Evolutionary conservation across 2,113 vertebrate genomes (phyloP).

Genomic region (Hypomesus transpacificus): DNA sequence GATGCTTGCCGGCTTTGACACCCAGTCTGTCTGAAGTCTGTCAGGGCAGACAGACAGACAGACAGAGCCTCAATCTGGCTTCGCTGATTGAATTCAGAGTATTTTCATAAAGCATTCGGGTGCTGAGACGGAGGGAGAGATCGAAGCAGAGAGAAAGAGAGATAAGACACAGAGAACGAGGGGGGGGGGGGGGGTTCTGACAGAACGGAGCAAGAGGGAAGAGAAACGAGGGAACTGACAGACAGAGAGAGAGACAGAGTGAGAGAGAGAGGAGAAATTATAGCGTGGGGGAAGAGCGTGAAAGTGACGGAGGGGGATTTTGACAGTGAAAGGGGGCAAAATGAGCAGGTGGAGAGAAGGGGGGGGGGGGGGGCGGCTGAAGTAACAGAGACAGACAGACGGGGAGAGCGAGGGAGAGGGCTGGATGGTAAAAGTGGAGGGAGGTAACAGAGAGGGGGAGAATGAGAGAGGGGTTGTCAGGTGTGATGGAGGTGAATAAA

Average conservation of each 20-base stretch:
- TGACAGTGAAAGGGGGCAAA: neutral
- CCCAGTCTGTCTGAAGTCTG: conserved; percentile 78
- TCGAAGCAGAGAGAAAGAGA: conserved; percentile 29
- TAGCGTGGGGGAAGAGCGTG: conserved; percentile 29
- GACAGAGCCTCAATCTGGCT: conserved; percentile 73
- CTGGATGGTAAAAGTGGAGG: conserved; percentile 66
- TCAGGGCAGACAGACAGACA: conserved; percentile 67
- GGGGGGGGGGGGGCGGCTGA: conserved; percentile 59
- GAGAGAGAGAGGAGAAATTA: neutral
- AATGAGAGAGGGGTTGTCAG: conserved; percentile 46
- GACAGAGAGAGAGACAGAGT: neutral
- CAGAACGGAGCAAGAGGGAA: conserved; percentile 52
- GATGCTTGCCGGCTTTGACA: conserved; percentile 86
- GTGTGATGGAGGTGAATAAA: conserved; percentile 60
- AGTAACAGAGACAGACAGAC: conserved; percentile 57
- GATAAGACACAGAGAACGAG: conserved; percentile 43
- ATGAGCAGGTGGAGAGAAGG: conserved; percentile 39
- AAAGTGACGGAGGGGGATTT: conserved; percentile 20
- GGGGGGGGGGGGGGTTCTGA: conserved; percentile 55
- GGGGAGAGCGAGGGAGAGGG: conserved; percentile 51
- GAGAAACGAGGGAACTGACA: neutral
- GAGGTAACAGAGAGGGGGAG: conserved; percentile 59
- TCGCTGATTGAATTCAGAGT: conserved; percentile 85
- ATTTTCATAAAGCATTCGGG: conserved; percentile 89
- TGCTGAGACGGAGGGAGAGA: conserved; percentile 68